Percentiles rank a stretch among this genome's conserved stretches.
phyloP scores from a whole-genome alignment of 2,888 invertebrate species.

The Dolichomitus sp. region DNA sequence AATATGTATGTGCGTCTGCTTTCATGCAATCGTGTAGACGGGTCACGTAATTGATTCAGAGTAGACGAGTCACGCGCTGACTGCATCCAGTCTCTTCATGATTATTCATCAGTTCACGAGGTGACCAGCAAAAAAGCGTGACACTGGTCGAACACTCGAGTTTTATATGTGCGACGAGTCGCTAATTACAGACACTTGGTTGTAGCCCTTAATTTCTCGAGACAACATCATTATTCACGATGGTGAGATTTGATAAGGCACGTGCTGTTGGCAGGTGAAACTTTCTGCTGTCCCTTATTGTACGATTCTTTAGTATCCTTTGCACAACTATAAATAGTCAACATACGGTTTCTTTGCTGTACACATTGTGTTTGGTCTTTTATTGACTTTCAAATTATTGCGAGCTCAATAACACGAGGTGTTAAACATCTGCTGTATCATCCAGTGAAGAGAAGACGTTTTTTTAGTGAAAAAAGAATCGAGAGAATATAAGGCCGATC shows the following conservation, averaged over 20 bases:
- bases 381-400: slow-evolving; percentile 8
- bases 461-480: slow-evolving; percentile 1
- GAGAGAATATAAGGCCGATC: slow-evolving; percentile 12
- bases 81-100: slow-evolving; percentile 55
- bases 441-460: neutral
- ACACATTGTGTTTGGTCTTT: slow-evolving; percentile 26
- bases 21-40: slow-evolving; percentile 12
- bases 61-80: slow-evolving; percentile 46
- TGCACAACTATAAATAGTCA: slow-evolving; percentile 27
- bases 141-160: slow-evolving; percentile 9
- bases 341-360: slow-evolving; percentile 9
- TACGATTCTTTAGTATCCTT: slow-evolving; percentile 15
- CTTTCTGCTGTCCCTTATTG: slow-evolving; percentile 10
- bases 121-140: slow-evolving; percentile 57
- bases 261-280: slow-evolving; percentile 54
- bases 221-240: slow-evolving; percentile 69
- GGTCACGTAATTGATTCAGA: slow-evolving; percentile 62
- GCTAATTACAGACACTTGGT: slow-evolving; percentile 59
- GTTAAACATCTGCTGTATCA: slow-evolving; percentile 22
- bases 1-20: neutral
- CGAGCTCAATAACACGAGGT: neutral
- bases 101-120: slow-evolving; percentile 63
- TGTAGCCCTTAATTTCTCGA: slow-evolving; percentile 62
- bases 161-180: slow-evolving; percentile 47
- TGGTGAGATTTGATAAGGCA: slow-evolving; percentile 61